phyloP scores from a whole-genome alignment of 2,888 invertebrate genomes.

The Acleris holmiana region DNA sequence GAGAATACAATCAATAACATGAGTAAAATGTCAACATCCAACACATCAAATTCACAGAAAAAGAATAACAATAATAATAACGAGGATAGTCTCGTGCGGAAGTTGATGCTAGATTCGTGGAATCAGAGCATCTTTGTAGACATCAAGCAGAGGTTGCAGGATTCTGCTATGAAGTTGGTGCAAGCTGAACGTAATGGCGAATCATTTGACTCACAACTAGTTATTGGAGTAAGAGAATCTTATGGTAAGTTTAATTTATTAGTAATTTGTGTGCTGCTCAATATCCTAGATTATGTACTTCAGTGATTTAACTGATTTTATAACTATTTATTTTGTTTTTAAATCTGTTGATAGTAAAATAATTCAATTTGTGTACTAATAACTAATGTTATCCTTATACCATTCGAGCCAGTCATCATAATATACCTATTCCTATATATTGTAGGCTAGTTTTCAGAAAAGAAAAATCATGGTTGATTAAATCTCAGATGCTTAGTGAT shows the following conservation, averaged over 20 bases:
- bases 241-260: slow-evolving; percentile 87
- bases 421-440: too few relatives aligned
- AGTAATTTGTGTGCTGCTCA: slow-evolving; percentile 20
- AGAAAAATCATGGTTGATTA: too few relatives aligned
- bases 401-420: too few relatives aligned
- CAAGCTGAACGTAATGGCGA: slow-evolving; percentile 98
- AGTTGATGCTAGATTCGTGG: slow-evolving; percentile 99
- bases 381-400: too few relatives aligned
- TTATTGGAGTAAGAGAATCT: slow-evolving; percentile 98
- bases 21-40: slow-evolving; percentile 71
- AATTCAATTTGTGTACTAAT: too few relatives aligned
- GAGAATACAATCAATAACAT: slow-evolving; percentile 91
- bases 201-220: slow-evolving; percentile 98
- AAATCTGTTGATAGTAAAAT: too few relatives aligned
- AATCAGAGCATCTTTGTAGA: slow-evolving; percentile 98
- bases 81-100: slow-evolving; percentile 96
- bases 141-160: slow-evolving; percentile 96
- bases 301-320: too few relatives aligned
- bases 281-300: too few relatives aligned
- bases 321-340: too few relatives aligned
- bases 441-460: too few relatives aligned
- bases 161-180: slow-evolving; percentile 98
- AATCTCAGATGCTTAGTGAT: too few relatives aligned
- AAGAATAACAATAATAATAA: slow-evolving; percentile 84
- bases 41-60: slow-evolving; percentile 71